These are phyloP conservation scores for Stercorarius parasiticus DNA, from an alignment of 2,113 vertebrate genomes.

Conservation along the genomic window DNA sequence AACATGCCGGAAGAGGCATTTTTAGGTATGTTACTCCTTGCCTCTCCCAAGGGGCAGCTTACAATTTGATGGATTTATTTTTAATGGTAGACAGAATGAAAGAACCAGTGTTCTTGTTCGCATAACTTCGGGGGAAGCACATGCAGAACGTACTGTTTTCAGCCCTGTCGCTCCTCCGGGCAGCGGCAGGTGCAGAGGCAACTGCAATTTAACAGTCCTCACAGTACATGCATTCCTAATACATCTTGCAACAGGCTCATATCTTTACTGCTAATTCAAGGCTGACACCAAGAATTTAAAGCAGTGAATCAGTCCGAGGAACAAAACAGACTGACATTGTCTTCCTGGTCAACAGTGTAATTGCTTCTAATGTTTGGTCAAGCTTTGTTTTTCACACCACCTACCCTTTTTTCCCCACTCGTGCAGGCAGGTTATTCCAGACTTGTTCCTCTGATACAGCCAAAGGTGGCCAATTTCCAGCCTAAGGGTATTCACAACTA, in stretches of 20 bases:
- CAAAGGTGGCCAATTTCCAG: not conserved
- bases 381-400: not conserved
- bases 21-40: not conserved
- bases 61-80: not conserved
- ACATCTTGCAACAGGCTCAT: not conserved
- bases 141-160: not conserved
- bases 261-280: not conserved
- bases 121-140: not conserved
- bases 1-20: not conserved
- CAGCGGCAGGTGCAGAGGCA: not conserved
- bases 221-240: not conserved
- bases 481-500: not conserved
- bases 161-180: not conserved
- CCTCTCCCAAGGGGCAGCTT: not conserved
- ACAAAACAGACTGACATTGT: not conserved
- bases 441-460: not conserved
- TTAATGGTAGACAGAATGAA: not conserved
- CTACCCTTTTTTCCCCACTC: not conserved
- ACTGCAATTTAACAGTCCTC: not conserved
- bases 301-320: not conserved
- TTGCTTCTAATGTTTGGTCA: not conserved
- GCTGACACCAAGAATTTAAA: not conserved
- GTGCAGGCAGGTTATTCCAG: not conserved
- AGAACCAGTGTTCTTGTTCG: not conserved
- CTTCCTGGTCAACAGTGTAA: not conserved